Percentiles rank a stretch among this genome's conserved stretches.
Evolutionary conservation across 2,888 invertebrate genomes (phyloP).

Genomic region (Lasioglossum pauxillum): DNA sequence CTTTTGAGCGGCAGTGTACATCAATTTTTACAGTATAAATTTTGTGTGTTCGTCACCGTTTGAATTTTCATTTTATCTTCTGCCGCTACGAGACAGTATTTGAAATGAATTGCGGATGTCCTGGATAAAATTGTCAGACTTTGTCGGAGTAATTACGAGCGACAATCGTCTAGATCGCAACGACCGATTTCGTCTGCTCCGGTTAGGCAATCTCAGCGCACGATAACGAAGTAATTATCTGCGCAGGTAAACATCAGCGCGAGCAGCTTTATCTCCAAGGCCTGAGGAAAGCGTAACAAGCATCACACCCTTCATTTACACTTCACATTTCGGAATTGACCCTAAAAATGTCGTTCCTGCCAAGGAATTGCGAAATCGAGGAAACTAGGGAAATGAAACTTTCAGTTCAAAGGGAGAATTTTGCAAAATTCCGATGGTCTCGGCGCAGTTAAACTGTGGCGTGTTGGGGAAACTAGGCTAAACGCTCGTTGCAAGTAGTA

Average conservation of each 20-base stretch:
- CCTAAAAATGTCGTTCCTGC: background rate
- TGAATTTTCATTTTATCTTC: background rate
- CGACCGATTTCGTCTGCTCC: slow-evolving; percentile 30
- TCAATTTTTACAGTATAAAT: background rate
- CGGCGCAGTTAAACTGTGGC: slow-evolving; percentile 1
- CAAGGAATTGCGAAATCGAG: background rate
- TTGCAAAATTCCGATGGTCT: slow-evolving; percentile 16
- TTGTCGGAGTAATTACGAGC: background rate
- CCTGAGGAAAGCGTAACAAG: background rate
- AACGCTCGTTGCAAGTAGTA: slow-evolving; percentile 62
- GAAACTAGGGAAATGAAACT: background rate
- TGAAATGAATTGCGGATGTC: background rate
- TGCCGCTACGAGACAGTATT: background rate
- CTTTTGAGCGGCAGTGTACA: too few species aligned
- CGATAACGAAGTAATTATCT: slow-evolving; percentile 68
- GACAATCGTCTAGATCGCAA: slow-evolving; percentile 22
- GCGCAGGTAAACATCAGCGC: slow-evolving; percentile 50
- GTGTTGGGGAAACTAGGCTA: slow-evolving; percentile 49
- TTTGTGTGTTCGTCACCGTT: background rate
- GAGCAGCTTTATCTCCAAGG: slow-evolving; percentile 53
- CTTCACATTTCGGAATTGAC: background rate
- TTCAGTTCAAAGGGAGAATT: background rate
- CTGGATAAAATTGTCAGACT: background rate
- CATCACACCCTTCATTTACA: background rate
- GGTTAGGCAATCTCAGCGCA: slow-evolving; percentile 42